These are phyloP conservation scores for Dasysyrphus tricinctus DNA, from an alignment of 2,888 invertebrate genomes.

Conservation along the genomic window DNA sequence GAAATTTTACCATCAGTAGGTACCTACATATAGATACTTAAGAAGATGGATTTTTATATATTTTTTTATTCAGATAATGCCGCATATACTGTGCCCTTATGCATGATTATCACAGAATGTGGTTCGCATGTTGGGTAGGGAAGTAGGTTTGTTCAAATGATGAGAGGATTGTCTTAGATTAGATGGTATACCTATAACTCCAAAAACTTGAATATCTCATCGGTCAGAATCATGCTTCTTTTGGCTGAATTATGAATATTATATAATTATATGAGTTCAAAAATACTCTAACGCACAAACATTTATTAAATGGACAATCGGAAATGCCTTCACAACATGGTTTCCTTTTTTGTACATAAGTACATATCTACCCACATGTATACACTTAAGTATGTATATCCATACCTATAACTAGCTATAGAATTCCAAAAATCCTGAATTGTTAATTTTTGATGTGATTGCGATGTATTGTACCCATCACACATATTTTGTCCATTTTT, in stretches of 20 bases:
- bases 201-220: not conserved
- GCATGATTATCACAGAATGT: not conserved
- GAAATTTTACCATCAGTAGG: conserved; percentile 37
- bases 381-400: not conserved
- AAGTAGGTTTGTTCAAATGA: not conserved
- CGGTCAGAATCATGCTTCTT: not conserved
- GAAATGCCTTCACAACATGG: conserved; percentile 30
- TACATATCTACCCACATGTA: too few species aligned
- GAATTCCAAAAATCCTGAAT: conserved; percentile 55
- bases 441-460: conserved; percentile 74
- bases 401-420: not conserved
- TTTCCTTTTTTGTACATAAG: conserved; percentile 11
- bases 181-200: not conserved
- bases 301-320: conserved; percentile 20
- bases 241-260: not conserved
- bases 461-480: conserved; percentile 63
- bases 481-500: conserved; percentile 57
- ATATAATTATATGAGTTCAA: conserved; percentile 7
- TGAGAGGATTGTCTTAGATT: not conserved
- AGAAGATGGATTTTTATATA: not conserved
- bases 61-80: conserved; percentile 22
- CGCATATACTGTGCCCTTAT: not conserved
- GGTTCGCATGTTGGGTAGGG: not conserved
- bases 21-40: too few species aligned
- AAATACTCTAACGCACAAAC: not conserved